Evolutionary conservation across 2,888 invertebrate species (phyloP).

Genomic region (Xestobium rufovillosum): DNA sequence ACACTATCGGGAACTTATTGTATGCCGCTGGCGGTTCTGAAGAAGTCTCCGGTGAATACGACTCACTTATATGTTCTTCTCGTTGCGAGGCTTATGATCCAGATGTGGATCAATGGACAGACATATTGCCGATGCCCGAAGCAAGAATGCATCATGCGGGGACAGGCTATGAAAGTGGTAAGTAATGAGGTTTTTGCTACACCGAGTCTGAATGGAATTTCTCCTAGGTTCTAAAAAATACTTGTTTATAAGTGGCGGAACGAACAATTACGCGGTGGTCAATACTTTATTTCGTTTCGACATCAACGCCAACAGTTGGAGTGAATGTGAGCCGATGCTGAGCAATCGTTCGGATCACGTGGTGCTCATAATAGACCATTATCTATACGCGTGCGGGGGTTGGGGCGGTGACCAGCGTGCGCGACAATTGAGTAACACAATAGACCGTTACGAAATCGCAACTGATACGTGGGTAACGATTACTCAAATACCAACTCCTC

Average conservation of each 20-base stretch:
- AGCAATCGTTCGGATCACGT: constrained; percentile 59
- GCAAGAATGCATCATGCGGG: constrained; percentile 55
- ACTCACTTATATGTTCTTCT: constrained; percentile 37
- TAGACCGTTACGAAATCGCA: constrained; percentile 56
- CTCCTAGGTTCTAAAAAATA: too few species aligned
- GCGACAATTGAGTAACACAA: constrained; percentile 48
- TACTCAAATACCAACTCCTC: constrained; percentile 56
- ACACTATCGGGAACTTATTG: constrained; percentile 48
- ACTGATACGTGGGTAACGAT: constrained; percentile 54
- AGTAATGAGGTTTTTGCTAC: too few species aligned
- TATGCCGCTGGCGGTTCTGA: constrained; percentile 60
- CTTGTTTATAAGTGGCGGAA: constrained; percentile 48
- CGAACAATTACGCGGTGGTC: constrained; percentile 49
- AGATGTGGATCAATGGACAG: constrained; percentile 45
- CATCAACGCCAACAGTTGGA: constrained; percentile 48
- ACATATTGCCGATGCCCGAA: constrained; percentile 48
- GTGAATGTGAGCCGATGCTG: constrained; percentile 47
- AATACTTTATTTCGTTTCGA: constrained; percentile 48
- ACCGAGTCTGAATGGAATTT: too few species aligned
- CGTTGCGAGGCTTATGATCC: constrained; percentile 57
- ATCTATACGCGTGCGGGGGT: constrained; percentile 58
- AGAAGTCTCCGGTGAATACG: constrained; percentile 48
- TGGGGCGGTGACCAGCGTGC: constrained; percentile 52
- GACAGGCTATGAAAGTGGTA: constrained; percentile 40
- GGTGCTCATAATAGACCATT: constrained; percentile 50